These are phyloP conservation scores for Tenualosa ilisha DNA, from an alignment of 2,797 vertebrate genomes.

Conservation along the genomic window DNA sequence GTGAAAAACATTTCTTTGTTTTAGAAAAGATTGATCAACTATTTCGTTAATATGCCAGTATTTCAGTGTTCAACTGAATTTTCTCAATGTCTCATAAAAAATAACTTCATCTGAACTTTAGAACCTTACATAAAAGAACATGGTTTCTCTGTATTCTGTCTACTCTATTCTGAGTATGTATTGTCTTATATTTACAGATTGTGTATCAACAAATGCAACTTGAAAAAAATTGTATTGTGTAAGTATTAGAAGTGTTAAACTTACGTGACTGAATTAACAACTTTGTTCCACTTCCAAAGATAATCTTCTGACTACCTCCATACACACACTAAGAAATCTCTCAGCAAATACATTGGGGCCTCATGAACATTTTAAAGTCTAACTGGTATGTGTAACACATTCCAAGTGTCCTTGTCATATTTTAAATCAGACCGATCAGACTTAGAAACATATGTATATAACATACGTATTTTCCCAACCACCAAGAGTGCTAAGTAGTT, in stretches of 20 bases:
- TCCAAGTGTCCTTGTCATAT: neutral
- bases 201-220: constrained; percentile 25
- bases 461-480: too few relatives aligned
- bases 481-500: too few relatives aligned
- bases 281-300: constrained; percentile 59
- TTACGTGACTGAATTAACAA: constrained; percentile 42
- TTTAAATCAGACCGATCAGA: too few relatives aligned
- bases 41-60: too few relatives aligned
- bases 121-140: too few relatives aligned
- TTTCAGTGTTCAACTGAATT: too few relatives aligned
- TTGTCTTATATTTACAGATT: neutral
- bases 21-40: neutral
- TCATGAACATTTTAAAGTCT: neutral
- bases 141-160: too few relatives aligned
- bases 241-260: constrained; percentile 37
- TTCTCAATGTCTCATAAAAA: too few relatives aligned
- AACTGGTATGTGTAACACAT: neutral
- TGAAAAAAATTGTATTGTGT: neutral
- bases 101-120: too few relatives aligned
- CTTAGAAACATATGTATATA: too few relatives aligned
- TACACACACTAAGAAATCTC: constrained; percentile 34
- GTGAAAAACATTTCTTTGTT: neutral
- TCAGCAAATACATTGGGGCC: neutral
- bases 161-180: neutral
- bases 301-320: constrained; percentile 29